Percentiles rank a stretch among this genome's conserved stretches.
These are phyloP conservation scores for Cololabis saira DNA, from an alignment of 2,113 vertebrate genomes.

Conservation along the genomic window DNA sequence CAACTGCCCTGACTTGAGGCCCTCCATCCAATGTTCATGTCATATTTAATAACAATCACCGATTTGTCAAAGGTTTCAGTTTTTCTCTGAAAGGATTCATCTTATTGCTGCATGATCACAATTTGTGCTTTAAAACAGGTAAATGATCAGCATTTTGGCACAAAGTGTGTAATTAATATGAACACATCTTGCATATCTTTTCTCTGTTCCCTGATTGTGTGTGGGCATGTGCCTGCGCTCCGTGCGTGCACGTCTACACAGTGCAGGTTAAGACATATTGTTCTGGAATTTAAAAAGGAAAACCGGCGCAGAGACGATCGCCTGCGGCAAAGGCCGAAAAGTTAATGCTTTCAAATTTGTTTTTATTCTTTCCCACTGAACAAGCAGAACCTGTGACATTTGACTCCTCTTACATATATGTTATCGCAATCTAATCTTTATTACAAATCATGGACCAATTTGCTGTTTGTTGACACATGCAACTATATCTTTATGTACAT, in stretches of 20 bases:
- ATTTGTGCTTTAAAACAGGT: conserved; percentile 23
- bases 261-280: conserved; percentile 19
- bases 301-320: conserved; percentile 27
- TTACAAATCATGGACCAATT: conserved; percentile 74
- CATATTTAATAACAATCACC: too few species aligned
- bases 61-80: conserved; percentile 30
- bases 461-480: conserved; percentile 69
- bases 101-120: conserved; percentile 30
- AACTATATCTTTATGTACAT: conserved; percentile 69
- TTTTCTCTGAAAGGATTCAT: conserved; percentile 41
- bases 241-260: conserved; percentile 6
- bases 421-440: conserved; percentile 72
- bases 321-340: conserved; percentile 48
- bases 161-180: not conserved
- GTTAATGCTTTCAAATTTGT: conserved; percentile 62
- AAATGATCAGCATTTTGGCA: conserved; percentile 27
- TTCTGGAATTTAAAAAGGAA: conserved; percentile 23
- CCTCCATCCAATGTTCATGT: too few species aligned
- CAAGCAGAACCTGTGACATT: conserved; percentile 58
- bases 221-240: not conserved
- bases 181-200: conserved; percentile 1
- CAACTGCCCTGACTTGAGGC: too few species aligned
- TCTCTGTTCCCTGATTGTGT: not conserved
- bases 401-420: conserved; percentile 54
- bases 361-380: conserved; percentile 68